Evolutionary conservation across 2,797 vertebrate species (phyloP).

Genomic region (Anguilla marmorata): DNA sequence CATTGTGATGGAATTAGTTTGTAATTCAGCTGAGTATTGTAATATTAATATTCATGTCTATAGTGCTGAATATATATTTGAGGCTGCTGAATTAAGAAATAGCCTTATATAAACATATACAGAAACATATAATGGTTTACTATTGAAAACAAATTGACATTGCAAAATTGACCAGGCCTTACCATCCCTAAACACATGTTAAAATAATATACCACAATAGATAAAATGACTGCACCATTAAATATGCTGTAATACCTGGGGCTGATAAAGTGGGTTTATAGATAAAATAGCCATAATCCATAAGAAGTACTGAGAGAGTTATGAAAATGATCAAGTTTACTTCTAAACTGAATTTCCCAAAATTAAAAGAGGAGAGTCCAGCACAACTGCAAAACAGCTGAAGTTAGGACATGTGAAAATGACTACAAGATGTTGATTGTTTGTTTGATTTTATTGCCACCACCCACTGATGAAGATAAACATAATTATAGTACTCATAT

Average conservation of each 20-base stretch:
- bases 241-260: background rate
- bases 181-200: background rate
- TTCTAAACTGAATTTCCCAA: background rate
- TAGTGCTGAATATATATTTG: background rate
- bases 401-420: background rate
- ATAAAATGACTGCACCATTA: background rate
- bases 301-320: background rate
- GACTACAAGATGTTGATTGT: background rate
- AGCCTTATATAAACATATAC: conserved; percentile 3
- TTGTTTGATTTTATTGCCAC: background rate
- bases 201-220: background rate
- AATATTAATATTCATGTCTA: background rate
- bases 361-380: background rate
- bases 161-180: background rate
- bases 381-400: background rate
- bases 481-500: too few relatives aligned
- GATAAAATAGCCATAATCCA: background rate
- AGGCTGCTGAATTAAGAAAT: background rate
- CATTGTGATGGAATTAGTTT: background rate
- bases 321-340: conserved; percentile 3
- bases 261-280: background rate
- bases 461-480: too few relatives aligned
- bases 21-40: background rate
- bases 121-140: background rate
- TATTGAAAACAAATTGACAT: background rate